phyloP scores from a whole-genome alignment of 2,797 vertebrate species.

The Gephyroberyx darwinii region DNA sequence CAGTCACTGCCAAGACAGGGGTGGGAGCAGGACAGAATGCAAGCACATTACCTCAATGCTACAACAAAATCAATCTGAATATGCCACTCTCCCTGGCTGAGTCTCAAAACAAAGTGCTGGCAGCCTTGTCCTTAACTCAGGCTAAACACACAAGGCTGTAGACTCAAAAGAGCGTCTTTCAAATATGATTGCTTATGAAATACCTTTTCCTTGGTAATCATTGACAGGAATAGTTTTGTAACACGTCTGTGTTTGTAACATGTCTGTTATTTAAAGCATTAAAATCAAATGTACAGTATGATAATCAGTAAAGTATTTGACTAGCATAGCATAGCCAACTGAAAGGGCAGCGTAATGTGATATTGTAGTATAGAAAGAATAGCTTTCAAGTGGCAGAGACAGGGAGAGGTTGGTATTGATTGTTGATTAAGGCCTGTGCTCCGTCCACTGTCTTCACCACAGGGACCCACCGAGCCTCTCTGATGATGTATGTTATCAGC shows the following conservation, averaged over 20 bases:
- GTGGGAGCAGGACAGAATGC: conserved; percentile 39
- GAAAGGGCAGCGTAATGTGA: conserved; percentile 25
- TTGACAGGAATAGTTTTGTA: background rate
- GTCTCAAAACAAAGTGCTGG: conserved; percentile 57
- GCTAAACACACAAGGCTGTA: conserved; percentile 19
- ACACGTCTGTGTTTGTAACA: too few species aligned
- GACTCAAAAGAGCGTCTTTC: conserved; percentile 17
- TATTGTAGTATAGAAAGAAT: conserved; percentile 5
- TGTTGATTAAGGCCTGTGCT: conserved; percentile 53
- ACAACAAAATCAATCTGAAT: conserved; percentile 70
- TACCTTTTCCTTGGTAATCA: background rate
- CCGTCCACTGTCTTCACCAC: conserved; percentile 42
- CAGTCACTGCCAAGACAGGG: conserved; percentile 45
- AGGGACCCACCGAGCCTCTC: conserved; percentile 47
- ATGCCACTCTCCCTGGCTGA: conserved; percentile 52
- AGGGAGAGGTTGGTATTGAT: conserved; percentile 53
- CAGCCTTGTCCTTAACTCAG: conserved; percentile 17
- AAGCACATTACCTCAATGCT: conserved; percentile 64
- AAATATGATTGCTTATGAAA: conserved; percentile 2
- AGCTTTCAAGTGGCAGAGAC: conserved; percentile 12
- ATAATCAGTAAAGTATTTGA: conserved; percentile 15
- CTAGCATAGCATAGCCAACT: conserved; percentile 1
- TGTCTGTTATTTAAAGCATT: background rate
- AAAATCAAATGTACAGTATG: too few species aligned
- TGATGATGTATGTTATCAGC: conserved; percentile 53